Base-by-base conservation (phyloP, 2,113 vertebrate species). In the Platichthys stellatus region DNA sequence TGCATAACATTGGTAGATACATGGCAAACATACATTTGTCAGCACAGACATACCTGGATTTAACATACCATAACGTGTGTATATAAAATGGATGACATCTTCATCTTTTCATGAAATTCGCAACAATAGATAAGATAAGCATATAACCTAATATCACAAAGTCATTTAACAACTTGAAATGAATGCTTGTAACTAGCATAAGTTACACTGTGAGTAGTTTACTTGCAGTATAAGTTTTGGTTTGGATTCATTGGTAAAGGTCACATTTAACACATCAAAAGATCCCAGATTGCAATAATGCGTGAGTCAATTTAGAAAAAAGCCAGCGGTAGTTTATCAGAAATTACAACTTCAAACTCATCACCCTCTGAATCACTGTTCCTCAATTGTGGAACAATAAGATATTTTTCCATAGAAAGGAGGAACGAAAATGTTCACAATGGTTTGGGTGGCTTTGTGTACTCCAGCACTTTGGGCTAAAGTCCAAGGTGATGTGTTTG, bases 401-500 rank as follows among this genome's bases (percentile, higher is more conserved):
- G n/a, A 18, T 11, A 9, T 49, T 61, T 63, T 45, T n/a, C 1
- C 0, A 31, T 21, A 18, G 24, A 79, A 78, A 80, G 65, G 40
- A 69, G 62, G 76, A 71, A 83, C 53, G 73, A 12, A 59, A 35
- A 47, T 35, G 67, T 60, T 70, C 12, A 45, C 11, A 47, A 72
- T 54, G 20, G 17, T 63, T 63, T 40, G n/a, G 60, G 63, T 59
- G 69, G 71, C 67, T 85, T 74, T 78, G 6, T 43, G 28, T 21
- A 23, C 66, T 78, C 47, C 60, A 61, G 51, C 12, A 1, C 62
- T 81, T 76, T 60, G 64, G 72, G 47, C 58, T 61, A 2, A n/a
- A 81, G 49, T 71, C 71, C 72, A 83, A 72, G 65, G 64, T 81
- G 73, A 76, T 58, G 68, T 63, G 83, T 71, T 77, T 31, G 23